Percentiles rank a stretch among this genome's conserved stretches.
Evolutionary conservation across 2,888 invertebrate species (phyloP).

Genomic region (Scaptomyza polygonia): DNA sequence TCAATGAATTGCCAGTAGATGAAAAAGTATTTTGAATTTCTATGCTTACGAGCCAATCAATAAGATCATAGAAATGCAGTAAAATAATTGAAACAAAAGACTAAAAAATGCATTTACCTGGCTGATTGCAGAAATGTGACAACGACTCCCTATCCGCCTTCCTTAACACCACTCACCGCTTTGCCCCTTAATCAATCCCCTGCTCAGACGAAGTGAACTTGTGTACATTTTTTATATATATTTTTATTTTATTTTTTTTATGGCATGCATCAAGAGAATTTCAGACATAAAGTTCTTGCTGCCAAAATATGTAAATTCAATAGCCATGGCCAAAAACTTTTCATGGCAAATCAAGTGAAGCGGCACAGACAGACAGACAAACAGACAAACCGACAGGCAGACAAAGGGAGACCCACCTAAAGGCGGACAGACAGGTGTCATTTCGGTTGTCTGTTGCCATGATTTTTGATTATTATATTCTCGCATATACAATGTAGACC

Average conservation of each 20-base stretch:
- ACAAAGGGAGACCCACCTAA: constrained; percentile 26
- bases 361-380: constrained; percentile 23
- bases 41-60: constrained; percentile 53
- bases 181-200: background rate
- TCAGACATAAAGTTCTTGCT: constrained; percentile 39
- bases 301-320: constrained; percentile 72
- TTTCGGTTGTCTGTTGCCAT: constrained; percentile 61
- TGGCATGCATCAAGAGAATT: constrained; percentile 18
- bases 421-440: constrained; percentile 68
- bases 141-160: background rate
- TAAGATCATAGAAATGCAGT: constrained; percentile 54
- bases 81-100: constrained; percentile 55
- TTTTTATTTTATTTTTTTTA: constrained; percentile 4
- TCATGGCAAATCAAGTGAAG: constrained; percentile 66
- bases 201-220: constrained; percentile 17
- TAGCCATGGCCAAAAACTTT: constrained; percentile 58
- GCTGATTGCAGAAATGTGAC: constrained; percentile 18
- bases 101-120: constrained; percentile 15
- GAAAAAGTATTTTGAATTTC: constrained; percentile 20
- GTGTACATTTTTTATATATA: constrained; percentile 5
- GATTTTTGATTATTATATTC: constrained; percentile 72
- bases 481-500: constrained; percentile 3
- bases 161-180: background rate
- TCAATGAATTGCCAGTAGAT: constrained; percentile 6
- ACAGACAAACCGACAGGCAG: constrained; percentile 12